A percentile compares a stretch with the other conserved stretches of the same genome.
These are phyloP conservation scores for Halesus radiatus DNA, from an alignment of 1,140 invertebrate genomes.

Conservation along the genomic window DNA sequence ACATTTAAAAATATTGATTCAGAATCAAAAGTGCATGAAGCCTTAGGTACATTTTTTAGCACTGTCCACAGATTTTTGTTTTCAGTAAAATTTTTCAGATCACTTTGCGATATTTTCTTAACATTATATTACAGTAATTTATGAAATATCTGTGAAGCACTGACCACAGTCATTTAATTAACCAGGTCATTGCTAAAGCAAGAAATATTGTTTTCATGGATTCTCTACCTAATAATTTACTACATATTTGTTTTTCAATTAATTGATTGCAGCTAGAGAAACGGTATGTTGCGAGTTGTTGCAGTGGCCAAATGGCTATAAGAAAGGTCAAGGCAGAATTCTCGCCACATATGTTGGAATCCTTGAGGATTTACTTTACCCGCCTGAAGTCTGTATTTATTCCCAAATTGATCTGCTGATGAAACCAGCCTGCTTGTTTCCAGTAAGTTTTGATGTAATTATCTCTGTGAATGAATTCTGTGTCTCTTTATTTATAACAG, in stretches of 20 bases:
- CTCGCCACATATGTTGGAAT: conserved; percentile 76
- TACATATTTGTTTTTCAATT: not conserved
- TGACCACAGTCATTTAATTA: too few species aligned
- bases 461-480: too few species aligned
- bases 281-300: conserved; percentile 74
- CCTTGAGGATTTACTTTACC: conserved; percentile 69
- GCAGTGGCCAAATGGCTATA: conserved; percentile 68
- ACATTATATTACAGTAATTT: too few species aligned
- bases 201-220: too few species aligned
- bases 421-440: conserved; percentile 75
- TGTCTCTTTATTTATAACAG: too few species aligned
- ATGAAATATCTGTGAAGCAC: too few species aligned
- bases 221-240: too few species aligned
- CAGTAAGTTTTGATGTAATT: conserved; percentile 65
- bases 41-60: conserved; percentile 2
- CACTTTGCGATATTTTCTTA: too few species aligned
- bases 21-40: not conserved
- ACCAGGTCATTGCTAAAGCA: too few species aligned
- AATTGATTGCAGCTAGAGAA: conserved; percentile 67
- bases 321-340: conserved; percentile 65
- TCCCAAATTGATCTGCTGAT: conserved; percentile 78
- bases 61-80: too few species aligned
- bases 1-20: conserved; percentile 68
- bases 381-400: conserved; percentile 20
- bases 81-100: too few species aligned